Percentiles rank a stretch among this genome's conserved stretches.
These are phyloP conservation scores for Anoplius nigerrimus DNA, from an alignment of 2,888 invertebrate species.

Conservation along the genomic window DNA sequence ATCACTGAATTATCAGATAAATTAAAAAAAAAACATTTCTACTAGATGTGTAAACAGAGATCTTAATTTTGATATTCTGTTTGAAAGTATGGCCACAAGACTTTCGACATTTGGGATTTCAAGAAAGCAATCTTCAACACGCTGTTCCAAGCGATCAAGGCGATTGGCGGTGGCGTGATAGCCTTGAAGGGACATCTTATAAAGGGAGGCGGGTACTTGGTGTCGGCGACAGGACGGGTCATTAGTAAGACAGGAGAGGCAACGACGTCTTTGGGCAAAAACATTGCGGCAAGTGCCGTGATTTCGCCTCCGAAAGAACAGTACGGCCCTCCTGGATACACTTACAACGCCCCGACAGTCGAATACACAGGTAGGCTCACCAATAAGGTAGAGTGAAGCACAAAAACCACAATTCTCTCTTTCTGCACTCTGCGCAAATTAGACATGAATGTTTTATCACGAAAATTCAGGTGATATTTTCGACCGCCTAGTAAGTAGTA, in stretches of 20 bases:
- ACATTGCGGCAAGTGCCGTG: slow-evolving; percentile 86
- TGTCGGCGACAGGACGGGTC: slow-evolving; percentile 81
- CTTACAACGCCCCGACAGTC: slow-evolving; percentile 50
- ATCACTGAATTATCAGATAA: too few relatives aligned
- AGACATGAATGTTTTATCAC: too few relatives aligned
- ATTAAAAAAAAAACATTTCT: too few relatives aligned
- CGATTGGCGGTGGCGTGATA: slow-evolving; percentile 90
- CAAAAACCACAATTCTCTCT: neutral
- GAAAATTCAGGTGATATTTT: too few relatives aligned
- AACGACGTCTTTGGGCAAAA: slow-evolving; percentile 86
- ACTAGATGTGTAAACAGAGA: too few relatives aligned
- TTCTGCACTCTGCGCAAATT: too few relatives aligned
- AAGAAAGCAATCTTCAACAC: slow-evolving; percentile 90
- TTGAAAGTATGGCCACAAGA: slow-evolving; percentile 59
- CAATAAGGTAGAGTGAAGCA: neutral
- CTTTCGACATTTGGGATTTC: slow-evolving; percentile 84
- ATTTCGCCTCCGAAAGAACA: slow-evolving; percentile 75
- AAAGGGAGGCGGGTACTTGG: slow-evolving; percentile 86
- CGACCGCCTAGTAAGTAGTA: too few relatives aligned
- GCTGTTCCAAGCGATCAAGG: slow-evolving; percentile 90
- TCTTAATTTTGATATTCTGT: neutral
- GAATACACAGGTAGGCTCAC: slow-evolving; percentile 34
- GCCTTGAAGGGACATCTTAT: slow-evolving; percentile 92
- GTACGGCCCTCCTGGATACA: slow-evolving; percentile 45
- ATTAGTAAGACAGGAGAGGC: slow-evolving; percentile 87